Evolutionary conservation across 2,888 invertebrate species (phyloP).

Genomic region (Aquatica leii): DNA sequence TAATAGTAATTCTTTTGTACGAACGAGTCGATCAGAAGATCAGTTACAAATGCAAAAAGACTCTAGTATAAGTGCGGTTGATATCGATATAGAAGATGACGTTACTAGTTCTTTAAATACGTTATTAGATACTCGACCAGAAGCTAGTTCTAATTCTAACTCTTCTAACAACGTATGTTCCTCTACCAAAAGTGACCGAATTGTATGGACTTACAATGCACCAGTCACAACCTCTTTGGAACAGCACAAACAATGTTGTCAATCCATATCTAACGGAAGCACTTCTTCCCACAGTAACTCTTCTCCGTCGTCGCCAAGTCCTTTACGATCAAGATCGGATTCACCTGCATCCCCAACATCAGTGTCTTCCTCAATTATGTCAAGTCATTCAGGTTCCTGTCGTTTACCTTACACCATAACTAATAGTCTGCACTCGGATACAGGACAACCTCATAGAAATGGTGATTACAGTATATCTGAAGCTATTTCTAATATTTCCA

Average conservation of each 20-base stretch:
- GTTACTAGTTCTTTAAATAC: conserved; percentile 93
- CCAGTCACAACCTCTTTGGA: conserved; percentile 72
- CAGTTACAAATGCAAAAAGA: conserved; percentile 86
- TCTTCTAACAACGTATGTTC: conserved; percentile 47
- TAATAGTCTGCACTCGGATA: conserved; percentile 54
- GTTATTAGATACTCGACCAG: conserved; percentile 73
- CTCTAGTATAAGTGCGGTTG: conserved; percentile 82
- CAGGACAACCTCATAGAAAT: conserved; percentile 51
- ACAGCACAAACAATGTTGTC: conserved; percentile 64
- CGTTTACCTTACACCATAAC: conserved; percentile 64
- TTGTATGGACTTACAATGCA: conserved; percentile 93
- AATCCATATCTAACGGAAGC: conserved; percentile 68
- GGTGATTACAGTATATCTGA: conserved; percentile 85
- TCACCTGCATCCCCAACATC: conserved; percentile 82
- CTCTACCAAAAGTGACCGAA: conserved; percentile 70
- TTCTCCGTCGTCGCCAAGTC: conserved; percentile 82
- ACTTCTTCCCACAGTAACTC: conserved; percentile 68
- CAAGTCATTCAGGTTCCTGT: conserved; percentile 75
- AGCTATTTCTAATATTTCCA: conserved; percentile 88
- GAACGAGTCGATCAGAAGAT: conserved; percentile 92
- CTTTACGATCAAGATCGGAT: conserved; percentile 64
- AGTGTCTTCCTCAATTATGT: conserved; percentile 88
- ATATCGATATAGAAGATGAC: conserved; percentile 92
- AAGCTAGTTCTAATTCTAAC: conserved; percentile 47
- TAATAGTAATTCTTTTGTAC: conserved; percentile 66